Percentiles rank a stretch among this genome's conserved stretches.
These are phyloP conservation scores for Schrankia costaestrigalis DNA, from an alignment of 2,888 invertebrate genomes.

Conservation along the genomic window DNA sequence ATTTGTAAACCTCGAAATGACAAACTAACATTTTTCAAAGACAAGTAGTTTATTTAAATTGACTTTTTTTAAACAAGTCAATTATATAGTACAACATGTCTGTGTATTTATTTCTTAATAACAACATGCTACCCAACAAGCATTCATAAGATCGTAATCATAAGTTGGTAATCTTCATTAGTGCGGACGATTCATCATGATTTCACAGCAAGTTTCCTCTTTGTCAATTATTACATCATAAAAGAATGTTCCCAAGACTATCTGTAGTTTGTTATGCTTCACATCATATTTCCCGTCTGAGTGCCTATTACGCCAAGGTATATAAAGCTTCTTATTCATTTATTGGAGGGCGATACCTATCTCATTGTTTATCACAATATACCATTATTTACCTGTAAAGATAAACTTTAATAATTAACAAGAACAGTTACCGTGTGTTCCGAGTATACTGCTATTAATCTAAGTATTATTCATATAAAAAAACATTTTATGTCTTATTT, in stretches of 20 bases:
- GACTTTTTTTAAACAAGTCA: too few species aligned
- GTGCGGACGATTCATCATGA: slow-evolving; percentile 46
- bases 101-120: too few species aligned
- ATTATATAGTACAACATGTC: too few species aligned
- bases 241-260: slow-evolving; percentile 64
- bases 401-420: slow-evolving; percentile 25
- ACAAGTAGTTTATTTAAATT: too few species aligned
- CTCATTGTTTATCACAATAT: slow-evolving; percentile 45
- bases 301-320: slow-evolving; percentile 49
- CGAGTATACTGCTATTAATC: too few species aligned
- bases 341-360: slow-evolving; percentile 45
- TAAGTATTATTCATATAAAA: too few species aligned
- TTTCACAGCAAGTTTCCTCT: slow-evolving; percentile 52
- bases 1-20: too few species aligned
- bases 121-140: slow-evolving; percentile 9
- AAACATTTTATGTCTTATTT: too few species aligned
- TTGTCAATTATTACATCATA: slow-evolving; percentile 59
- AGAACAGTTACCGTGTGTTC: slow-evolving; percentile 6
- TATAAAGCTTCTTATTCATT: slow-evolving; percentile 44
- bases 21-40: too few species aligned
- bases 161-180: slow-evolving; percentile 36
- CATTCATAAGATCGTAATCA: slow-evolving; percentile 20
- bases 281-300: slow-evolving; percentile 48
- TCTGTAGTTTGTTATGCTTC: slow-evolving; percentile 49
- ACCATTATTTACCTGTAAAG: slow-evolving; percentile 23